Conservation (phyloP, 1,140 invertebrate species). For the Leptinotarsa defecta region DNA sequence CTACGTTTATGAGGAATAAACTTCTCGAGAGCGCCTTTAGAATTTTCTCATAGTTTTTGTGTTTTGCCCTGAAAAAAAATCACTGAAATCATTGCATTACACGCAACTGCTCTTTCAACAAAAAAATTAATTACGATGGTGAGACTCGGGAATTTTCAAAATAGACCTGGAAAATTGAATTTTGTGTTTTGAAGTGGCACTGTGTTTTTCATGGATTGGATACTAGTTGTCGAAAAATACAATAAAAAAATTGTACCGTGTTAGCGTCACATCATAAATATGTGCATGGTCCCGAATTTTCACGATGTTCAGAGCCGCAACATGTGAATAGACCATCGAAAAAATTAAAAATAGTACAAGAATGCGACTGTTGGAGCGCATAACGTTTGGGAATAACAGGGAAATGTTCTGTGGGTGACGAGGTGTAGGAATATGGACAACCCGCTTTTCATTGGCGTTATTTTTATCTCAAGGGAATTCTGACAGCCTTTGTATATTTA, state of each 20-base stretch:
- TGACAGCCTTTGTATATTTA: neutral
- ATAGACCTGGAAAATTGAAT: no score
- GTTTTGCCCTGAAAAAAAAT: no score
- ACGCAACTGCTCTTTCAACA: no score
- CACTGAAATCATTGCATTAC: no score
- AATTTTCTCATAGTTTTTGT: no score
- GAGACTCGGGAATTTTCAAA: no score
- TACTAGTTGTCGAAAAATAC: neutral
- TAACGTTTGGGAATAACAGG: neutral
- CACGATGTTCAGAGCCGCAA: neutral
- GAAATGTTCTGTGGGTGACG: neutral
- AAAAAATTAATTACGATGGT: no score
- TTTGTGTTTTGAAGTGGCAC: no score
- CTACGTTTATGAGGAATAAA: no score
- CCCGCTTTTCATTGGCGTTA: neutral
- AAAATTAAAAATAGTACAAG: conserved; percentile 5
- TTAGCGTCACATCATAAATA: conserved; percentile 5
- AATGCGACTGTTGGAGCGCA: neutral
- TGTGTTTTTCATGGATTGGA: no score
- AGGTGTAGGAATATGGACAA: neutral
- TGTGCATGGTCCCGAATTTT: neutral
- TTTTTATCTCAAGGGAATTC: neutral
- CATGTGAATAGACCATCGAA: conserved; percentile 6
- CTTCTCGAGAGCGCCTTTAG: no score
- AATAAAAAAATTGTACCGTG: neutral